Evolutionary conservation across 2,113 vertebrate species (phyloP).

Genomic region (Aegithalos caudatus): DNA sequence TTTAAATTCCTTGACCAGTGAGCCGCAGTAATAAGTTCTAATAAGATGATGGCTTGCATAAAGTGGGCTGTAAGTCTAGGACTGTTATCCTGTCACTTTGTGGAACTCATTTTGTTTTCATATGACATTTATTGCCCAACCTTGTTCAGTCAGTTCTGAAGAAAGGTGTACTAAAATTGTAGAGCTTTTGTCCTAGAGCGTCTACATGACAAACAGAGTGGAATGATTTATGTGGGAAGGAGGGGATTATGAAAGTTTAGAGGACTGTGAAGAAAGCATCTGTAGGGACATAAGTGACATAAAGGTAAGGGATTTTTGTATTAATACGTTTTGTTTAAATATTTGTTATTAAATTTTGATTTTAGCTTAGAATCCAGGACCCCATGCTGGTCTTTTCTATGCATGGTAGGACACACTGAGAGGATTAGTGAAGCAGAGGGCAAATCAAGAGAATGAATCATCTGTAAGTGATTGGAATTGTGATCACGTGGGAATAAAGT

Average conservation of each 20-base stretch:
- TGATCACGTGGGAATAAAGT: not conserved
- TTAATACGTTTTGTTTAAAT: not conserved
- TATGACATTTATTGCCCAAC: constrained; percentile 36
- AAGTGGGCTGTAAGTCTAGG: constrained; percentile 19
- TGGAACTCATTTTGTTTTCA: constrained; percentile 31
- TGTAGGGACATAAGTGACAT: not conserved
- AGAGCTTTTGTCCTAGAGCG: constrained; percentile 9
- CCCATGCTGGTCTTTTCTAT: not conserved
- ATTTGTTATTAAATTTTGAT: not conserved
- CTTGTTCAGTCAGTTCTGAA: not conserved
- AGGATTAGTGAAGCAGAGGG: not conserved
- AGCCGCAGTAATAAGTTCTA: constrained; percentile 48
- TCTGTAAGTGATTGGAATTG: not conserved
- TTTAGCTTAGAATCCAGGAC: not conserved
- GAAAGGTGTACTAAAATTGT: constrained; percentile 32
- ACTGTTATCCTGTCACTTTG: constrained; percentile 32
- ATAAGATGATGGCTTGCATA: not conserved
- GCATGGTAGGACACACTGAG: not conserved
- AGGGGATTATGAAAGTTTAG: constrained; percentile 8
- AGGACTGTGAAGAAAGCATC: not conserved
- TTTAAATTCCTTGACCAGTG: constrained; percentile 46
- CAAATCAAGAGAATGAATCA: not conserved
- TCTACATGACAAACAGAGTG: constrained; percentile 13
- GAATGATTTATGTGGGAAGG: constrained; percentile 11
- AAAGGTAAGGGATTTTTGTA: constrained; percentile 8